Percentiles rank a stretch among this genome's conserved stretches.
phyloP scores from a whole-genome alignment of 2,797 vertebrate genomes.

The Tamandua tetradactyla region DNA sequence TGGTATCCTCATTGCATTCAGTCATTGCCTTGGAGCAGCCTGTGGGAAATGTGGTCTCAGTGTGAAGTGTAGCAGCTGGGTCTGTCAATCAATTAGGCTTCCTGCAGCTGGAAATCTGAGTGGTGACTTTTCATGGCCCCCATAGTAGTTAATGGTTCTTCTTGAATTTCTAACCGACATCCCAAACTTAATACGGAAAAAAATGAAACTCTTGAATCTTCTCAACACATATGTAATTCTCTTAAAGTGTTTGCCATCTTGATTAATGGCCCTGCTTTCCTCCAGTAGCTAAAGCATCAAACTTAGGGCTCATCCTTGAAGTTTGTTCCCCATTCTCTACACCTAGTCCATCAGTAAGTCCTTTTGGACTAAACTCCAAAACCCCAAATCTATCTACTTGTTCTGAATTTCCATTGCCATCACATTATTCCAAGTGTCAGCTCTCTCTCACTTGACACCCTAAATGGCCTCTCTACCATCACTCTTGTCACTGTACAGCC shows the following conservation, averaged over 20 bases:
- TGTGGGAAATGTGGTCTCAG: background rate
- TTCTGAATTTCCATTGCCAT: background rate
- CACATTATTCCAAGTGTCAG: background rate
- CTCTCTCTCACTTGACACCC: background rate
- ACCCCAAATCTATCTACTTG: background rate
- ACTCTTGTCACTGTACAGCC: background rate
- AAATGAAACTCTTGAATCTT: background rate
- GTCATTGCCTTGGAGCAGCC: background rate
- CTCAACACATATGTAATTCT: background rate
- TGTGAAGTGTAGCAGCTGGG: background rate
- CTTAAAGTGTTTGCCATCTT: constrained; percentile 7
- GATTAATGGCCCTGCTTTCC: background rate
- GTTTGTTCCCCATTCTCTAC: background rate
- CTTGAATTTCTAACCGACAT: background rate
- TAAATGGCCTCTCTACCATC: background rate
- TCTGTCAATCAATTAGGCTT: background rate
- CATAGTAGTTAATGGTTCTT: background rate
- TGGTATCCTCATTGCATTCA: background rate
- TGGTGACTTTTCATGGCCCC: background rate
- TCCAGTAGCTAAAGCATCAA: background rate
- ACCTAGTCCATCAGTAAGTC: background rate
- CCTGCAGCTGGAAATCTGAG: background rate
- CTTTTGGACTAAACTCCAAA: background rate
- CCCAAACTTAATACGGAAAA: constrained; percentile 13
- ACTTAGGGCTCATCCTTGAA: background rate